phyloP scores from a whole-genome alignment of 2,797 vertebrate species.

The Setipinna tenuifilis region DNA sequence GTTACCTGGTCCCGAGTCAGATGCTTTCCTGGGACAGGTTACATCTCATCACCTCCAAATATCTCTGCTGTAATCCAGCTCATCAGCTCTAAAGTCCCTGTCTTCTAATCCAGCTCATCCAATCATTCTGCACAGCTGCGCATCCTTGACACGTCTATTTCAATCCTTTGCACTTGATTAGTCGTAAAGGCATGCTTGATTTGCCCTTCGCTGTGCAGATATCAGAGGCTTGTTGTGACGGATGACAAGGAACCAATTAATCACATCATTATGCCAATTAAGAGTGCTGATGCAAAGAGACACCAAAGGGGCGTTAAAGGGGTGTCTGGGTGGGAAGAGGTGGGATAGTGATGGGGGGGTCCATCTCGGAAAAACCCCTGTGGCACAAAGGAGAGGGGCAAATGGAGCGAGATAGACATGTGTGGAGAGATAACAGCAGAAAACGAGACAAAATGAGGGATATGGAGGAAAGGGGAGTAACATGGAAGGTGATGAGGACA shows the following conservation, averaged over 20 bases:
- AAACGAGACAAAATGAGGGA: background rate
- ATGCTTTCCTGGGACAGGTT: background rate
- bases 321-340: constrained; percentile 28
- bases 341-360: background rate
- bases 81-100: background rate
- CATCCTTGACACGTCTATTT: constrained; percentile 65
- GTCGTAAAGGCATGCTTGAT: constrained; percentile 71
- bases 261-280: constrained; percentile 73
- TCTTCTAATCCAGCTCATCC: constrained; percentile 64
- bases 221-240: constrained; percentile 56
- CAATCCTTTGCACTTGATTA: constrained; percentile 63
- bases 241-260: constrained; percentile 74
- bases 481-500: background rate
- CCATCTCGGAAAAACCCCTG: background rate
- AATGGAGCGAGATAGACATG: background rate
- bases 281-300: constrained; percentile 54
- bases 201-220: constrained; percentile 68
- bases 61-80: no score
- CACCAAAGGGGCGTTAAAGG: constrained; percentile 28
- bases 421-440: background rate
- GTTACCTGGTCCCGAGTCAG: background rate
- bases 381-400: background rate
- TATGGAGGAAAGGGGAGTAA: background rate
- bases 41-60: background rate
- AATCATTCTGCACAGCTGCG: constrained; percentile 73